Conservation (phyloP, 2,113 vertebrate genomes). For the Hypocryptadius cinnamomeus region DNA sequence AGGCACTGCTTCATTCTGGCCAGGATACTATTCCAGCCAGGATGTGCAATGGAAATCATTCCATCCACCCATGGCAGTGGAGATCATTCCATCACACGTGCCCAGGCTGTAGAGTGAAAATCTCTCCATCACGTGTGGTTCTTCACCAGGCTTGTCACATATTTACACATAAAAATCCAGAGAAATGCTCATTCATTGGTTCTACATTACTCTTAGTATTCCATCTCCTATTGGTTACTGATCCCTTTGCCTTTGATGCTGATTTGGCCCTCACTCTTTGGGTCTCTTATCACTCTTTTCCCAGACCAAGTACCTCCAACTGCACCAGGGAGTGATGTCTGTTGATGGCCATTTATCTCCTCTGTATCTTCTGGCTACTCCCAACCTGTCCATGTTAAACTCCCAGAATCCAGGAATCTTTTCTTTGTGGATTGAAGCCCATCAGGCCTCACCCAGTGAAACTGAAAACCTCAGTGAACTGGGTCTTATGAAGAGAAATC, state of each 20-base stretch:
- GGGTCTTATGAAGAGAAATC: background rate
- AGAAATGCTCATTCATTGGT: background rate
- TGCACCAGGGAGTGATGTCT: background rate
- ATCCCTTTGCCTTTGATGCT: background rate
- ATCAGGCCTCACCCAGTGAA: background rate
- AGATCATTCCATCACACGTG: background rate
- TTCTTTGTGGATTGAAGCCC: background rate
- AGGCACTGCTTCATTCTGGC: background rate
- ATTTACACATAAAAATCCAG: background rate
- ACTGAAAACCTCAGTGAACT: background rate
- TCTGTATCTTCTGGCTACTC: background rate
- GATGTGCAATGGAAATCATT: background rate
- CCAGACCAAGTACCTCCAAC: background rate
- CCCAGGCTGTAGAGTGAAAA: background rate
- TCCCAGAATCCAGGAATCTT: background rate
- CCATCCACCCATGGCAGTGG: background rate
- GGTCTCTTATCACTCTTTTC: background rate
- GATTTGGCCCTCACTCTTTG: background rate
- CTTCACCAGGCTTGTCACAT: background rate
- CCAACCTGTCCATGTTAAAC: background rate
- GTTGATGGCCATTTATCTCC: background rate
- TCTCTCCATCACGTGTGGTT: too few species aligned
- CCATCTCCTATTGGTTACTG: rapidly evolving
- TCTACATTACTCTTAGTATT: background rate
- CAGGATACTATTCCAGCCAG: background rate